phyloP scores from a whole-genome alignment of 2,797 vertebrate species.

The Danio albolineatus region DNA sequence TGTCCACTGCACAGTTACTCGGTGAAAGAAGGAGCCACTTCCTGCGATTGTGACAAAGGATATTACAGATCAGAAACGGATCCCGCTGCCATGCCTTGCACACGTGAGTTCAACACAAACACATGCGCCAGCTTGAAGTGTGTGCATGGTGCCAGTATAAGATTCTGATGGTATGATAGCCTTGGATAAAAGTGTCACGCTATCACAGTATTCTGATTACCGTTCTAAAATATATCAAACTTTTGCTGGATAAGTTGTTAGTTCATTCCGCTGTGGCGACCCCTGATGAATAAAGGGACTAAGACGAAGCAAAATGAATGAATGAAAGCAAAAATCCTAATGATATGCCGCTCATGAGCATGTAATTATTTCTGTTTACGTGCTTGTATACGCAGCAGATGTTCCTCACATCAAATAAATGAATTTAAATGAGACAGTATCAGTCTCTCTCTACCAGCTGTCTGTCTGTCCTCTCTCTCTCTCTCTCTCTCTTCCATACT shows the following conservation, averaged over 20 bases:
- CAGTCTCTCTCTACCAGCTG: constrained; percentile 54
- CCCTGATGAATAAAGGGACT: no score
- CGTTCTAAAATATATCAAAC: no score
- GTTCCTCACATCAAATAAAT: constrained; percentile 52
- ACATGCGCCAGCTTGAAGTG: neutral
- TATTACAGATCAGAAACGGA: constrained; percentile 93
- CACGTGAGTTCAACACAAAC: constrained; percentile 83
- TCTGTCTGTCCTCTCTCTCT: constrained; percentile 39
- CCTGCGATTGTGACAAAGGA: constrained; percentile 92
- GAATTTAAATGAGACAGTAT: constrained; percentile 48
- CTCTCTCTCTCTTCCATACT: constrained; percentile 77
- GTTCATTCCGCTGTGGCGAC: no score
- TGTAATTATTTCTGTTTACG: constrained; percentile 32
- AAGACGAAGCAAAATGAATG: no score
- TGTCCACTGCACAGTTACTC: constrained; percentile 96
- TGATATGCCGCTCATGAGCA: neutral
- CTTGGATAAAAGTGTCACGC: no score
- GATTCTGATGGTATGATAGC: no score
- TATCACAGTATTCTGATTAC: no score
- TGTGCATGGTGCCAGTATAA: neutral
- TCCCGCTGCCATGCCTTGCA: constrained; percentile 94
- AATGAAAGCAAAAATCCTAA: neutral
- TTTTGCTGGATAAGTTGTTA: no score
- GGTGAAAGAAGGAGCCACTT: constrained; percentile 91
- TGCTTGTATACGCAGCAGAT: constrained; percentile 41